Evolutionary conservation across 2,888 invertebrate species (phyloP), one percentile per base, ranked within the genome.

Genomic region (Pachymerium ferrugineum): DNA sequence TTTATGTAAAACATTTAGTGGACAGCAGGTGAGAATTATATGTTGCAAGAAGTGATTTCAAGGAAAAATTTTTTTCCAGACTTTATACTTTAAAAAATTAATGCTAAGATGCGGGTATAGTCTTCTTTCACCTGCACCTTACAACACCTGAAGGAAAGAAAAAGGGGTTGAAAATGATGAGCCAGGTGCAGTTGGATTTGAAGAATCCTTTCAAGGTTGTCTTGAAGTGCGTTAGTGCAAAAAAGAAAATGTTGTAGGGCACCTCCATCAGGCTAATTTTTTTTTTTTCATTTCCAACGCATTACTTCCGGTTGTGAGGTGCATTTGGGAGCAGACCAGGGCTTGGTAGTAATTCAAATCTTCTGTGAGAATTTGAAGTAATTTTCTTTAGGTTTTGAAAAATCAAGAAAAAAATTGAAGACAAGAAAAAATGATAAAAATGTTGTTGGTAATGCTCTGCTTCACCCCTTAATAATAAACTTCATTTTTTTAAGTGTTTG

Each of bases 121-220:
- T 62, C 62, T 62, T 10, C 10, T 25, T 25, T 25, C 62, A 25
- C 10, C 62, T 28, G 28, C 62, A 62, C 25, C 62, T 62, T 22
- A 62, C 62, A 62, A 62, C 62, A 62, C 25, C 62, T 62, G 62
- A 62, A 62, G 62, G 62, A 62, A 62, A 62, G 62, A 62, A 62
- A 54, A n/a, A n/a, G n/a, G 25, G 47, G 62, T 22, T 62, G 62
- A 28, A 62, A 62, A 62, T 62, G 62, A 62, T 62, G 62, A 62
- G 62, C 62, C 62, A 62, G 62, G 62, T 62, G 62, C 62, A 62
- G 25, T 62, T n/a, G 25, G n/a, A n/a, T n/a, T 62, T n/a, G 62
- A 62, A n/a, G 62, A 62, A 62, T 62, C 28, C 14, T 62, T 62
- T 62, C 62, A 62, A 62, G 62, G 62, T 62, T 62, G 62, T 25